These are phyloP conservation scores for Grantiella picta DNA, from an alignment of 2,113 vertebrate genomes.

Conservation along the genomic window DNA sequence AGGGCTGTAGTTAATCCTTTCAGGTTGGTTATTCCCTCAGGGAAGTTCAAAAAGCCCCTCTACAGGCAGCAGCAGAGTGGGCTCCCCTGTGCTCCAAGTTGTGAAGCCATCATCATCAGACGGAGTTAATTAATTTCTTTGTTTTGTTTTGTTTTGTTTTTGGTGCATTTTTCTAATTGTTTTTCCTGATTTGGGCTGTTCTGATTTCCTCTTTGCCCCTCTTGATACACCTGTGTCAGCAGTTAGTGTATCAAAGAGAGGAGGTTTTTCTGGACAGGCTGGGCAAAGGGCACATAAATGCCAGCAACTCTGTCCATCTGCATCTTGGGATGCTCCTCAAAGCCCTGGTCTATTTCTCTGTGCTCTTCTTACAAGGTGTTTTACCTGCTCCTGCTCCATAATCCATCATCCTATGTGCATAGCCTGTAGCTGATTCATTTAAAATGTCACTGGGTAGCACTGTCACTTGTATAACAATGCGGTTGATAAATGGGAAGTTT, in stretches of 20 bases:
- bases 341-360: background rate
- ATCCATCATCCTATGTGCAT: background rate
- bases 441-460: slow-evolving; percentile 11
- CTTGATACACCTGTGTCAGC: background rate
- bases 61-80: accelerated
- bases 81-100: background rate
- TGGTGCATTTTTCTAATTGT: background rate
- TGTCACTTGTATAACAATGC: slow-evolving; percentile 17
- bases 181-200: background rate
- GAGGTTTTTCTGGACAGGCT: accelerated
- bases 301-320: background rate
- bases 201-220: background rate
- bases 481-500: slow-evolving; percentile 23
- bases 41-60: background rate
- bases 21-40: background rate
- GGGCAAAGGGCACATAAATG: accelerated
- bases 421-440: slow-evolving; percentile 29
- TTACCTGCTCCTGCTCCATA: background rate
- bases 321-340: background rate
- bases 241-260: background rate
- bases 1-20: background rate
- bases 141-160: no score
- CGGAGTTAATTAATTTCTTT: background rate
- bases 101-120: background rate
- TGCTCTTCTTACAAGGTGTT: background rate